Percentiles rank a stretch among this genome's conserved stretches.
These are phyloP conservation scores for Mycteria americana DNA, from an alignment of 2,797 vertebrate species.

Conservation along the genomic window DNA sequence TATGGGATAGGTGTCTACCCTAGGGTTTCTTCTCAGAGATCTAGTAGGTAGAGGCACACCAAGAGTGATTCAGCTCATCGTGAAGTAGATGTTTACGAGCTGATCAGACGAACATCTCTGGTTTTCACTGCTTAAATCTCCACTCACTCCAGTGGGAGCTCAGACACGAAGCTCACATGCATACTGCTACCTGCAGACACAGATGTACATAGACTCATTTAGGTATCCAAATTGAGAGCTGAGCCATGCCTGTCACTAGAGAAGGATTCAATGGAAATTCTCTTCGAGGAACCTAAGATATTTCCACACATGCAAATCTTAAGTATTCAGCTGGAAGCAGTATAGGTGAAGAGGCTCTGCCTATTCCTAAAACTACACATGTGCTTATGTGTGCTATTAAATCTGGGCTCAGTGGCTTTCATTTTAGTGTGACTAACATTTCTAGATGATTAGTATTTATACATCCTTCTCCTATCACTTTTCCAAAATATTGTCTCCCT, in stretches of 20 bases:
- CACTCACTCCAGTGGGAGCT: neutral
- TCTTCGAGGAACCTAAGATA: neutral
- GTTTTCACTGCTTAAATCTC: neutral
- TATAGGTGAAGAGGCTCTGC: neutral
- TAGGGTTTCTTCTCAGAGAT: neutral
- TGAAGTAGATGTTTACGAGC: accelerated
- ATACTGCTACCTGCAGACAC: neutral
- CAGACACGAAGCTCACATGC: neutral
- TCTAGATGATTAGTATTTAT: neutral
- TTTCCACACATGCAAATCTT: neutral
- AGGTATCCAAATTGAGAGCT: neutral
- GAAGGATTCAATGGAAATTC: neutral
- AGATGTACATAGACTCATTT: neutral
- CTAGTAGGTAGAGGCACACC: neutral
- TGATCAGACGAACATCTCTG: neutral
- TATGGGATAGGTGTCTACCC: neutral
- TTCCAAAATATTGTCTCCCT: neutral
- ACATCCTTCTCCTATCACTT: neutral
- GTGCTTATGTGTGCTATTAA: neutral
- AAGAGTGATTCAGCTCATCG: neutral
- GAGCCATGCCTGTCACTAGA: neutral
- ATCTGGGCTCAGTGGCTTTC: neutral
- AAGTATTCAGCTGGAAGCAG: neutral
- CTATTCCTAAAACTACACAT: neutral
- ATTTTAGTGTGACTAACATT: neutral